A percentile compares a stretch with the other conserved stretches of the same genome.
Evolutionary conservation across 2,888 invertebrate genomes (phyloP).

Genomic region (Morpho deidamia): DNA sequence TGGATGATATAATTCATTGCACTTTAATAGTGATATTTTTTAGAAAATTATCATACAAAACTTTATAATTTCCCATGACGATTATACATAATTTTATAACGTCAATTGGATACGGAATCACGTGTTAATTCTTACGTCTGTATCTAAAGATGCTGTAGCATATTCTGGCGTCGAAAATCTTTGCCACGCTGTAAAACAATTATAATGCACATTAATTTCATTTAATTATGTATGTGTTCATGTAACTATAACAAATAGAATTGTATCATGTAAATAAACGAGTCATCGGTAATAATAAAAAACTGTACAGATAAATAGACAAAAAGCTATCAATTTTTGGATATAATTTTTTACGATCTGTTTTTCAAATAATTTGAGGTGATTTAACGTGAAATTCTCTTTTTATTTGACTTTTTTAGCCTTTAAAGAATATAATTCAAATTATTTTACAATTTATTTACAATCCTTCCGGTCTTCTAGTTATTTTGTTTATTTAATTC

Average conservation of each 20-base stretch:
- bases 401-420: neutral
- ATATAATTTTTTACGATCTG: constrained; percentile 20
- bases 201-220: constrained; percentile 22
- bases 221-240: constrained; percentile 19
- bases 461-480: neutral
- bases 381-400: constrained; percentile 3
- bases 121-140: no score
- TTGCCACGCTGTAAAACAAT: constrained; percentile 27
- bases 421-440: constrained; percentile 1
- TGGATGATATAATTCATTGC: no score
- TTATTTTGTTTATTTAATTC: constrained; percentile 8
- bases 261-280: constrained; percentile 20
- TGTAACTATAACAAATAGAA: constrained; percentile 17
- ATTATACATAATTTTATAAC: no score
- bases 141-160: no score
- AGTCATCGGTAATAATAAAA: neutral
- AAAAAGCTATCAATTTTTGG: constrained; percentile 11
- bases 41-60: no score
- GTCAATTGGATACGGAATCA: no score
- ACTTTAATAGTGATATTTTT: no score
- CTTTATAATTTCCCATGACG: no score
- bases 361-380: constrained; percentile 6
- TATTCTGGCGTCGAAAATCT: constrained; percentile 28
- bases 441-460: constrained; percentile 11
- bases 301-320: constrained; percentile 10